phyloP scores from a whole-genome alignment of 1,140 invertebrate species.

The Drosophila melanica region DNA sequence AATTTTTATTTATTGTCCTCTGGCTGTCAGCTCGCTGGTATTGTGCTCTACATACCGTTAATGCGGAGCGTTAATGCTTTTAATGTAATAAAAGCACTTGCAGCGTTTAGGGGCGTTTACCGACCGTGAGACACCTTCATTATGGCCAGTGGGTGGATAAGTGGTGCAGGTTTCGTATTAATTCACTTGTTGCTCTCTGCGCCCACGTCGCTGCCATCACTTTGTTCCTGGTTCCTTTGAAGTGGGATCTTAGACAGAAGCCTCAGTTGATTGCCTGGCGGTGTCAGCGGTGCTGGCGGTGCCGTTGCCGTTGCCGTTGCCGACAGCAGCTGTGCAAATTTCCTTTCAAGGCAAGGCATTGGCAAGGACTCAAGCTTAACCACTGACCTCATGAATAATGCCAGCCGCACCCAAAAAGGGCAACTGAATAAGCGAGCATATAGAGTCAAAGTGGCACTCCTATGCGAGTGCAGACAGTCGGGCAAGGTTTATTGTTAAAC shows the following conservation, averaged over 20 bases:
- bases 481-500: conserved; percentile 69
- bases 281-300: too few relatives aligned
- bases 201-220: neutral
- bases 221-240: conserved; percentile 29
- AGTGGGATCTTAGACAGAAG: conserved; percentile 16
- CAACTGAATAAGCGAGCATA: conserved; percentile 4
- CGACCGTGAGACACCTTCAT: conserved; percentile 18
- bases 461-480: conserved; percentile 63
- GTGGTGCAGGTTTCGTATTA: conserved; percentile 12
- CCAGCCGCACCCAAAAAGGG: conserved; percentile 36
- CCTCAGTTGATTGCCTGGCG: conserved; percentile 17
- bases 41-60: conserved; percentile 74
- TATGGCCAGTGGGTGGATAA: neutral
- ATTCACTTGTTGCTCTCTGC: conserved; percentile 63
- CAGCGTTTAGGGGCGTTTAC: conserved; percentile 65
- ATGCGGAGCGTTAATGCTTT: conserved; percentile 75
- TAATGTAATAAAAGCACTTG: conserved; percentile 82
- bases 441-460: conserved; percentile 50
- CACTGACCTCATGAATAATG: conserved; percentile 49
- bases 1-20: conserved; percentile 22
- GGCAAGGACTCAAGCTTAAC: conserved; percentile 10
- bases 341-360: conserved; percentile 4
- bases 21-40: conserved; percentile 34
- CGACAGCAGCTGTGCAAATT: conserved; percentile 33
- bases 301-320: too few relatives aligned